Base-by-base conservation (phyloP, 2,113 vertebrate genomes). In the Cercopithecus mona region DNA sequence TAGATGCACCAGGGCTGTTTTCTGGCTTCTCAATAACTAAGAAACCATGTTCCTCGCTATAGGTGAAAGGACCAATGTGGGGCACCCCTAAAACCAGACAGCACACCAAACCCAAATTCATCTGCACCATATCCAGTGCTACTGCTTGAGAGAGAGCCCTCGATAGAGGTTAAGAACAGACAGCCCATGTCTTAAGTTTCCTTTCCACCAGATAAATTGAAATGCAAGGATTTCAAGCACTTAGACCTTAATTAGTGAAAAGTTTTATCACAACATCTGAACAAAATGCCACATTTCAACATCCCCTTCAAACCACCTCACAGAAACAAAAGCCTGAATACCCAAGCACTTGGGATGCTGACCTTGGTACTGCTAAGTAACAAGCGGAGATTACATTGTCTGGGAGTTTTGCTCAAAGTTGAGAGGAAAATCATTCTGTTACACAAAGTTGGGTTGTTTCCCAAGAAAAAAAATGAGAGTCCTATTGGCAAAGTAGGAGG, bases 311-410 rank as follows among this genome's bases (percentile, higher is more conserved):
- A 94, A 55, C 22, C 11, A 70, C 68, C 75, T 93, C n/a, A 0
- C 70, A 90, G 35, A 96, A 93, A 91, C 88, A 93, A 93, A 75
- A 91, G 76, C 27, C 45, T 30, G 45, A 52, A 76, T 94, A 48
- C 23, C 43, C n/a, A n/a, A 73, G 23, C 85, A 76, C 70, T 50
- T 66, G 27, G n/a, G n/a, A 82, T 61, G 12, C 59, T 92, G 83
- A 64, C 94, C 84, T 96, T n/a, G 45, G 72, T 55, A 40, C 89
- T 55, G 75, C 88, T 64, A 35, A 96, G 38, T 92, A 86, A 57
- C 40, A 90, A 92, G 92, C 87, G 95, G 90, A 97, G 61, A 92
- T 98, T 97, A 94, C 95, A 89, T 97, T 72, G 0, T 43, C 4
- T 1, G 61, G 73, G 76, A 88, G 17, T 40, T 72, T 73, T 94